A percentile compares a stretch with the other conserved stretches of the same genome.
These are phyloP conservation scores for Nesogale talazaci DNA, from an alignment of 2,113 vertebrate species.

Conservation along the genomic window DNA sequence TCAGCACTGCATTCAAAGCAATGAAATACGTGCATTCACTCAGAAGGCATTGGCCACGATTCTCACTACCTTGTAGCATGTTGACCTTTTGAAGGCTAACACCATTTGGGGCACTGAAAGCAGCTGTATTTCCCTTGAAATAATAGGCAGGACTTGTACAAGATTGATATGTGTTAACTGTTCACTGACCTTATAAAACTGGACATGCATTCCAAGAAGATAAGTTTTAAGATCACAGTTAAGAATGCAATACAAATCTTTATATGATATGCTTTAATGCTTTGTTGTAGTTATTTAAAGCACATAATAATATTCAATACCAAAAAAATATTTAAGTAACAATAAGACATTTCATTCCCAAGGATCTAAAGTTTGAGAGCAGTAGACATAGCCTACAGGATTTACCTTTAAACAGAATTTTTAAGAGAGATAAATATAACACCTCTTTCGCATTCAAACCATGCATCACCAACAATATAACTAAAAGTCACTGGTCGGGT, in stretches of 20 bases:
- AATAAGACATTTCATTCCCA: slow-evolving; percentile 44
- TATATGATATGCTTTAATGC: background rate
- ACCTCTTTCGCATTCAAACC: background rate
- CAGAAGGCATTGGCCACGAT: background rate
- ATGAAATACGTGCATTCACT: background rate
- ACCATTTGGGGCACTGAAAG: background rate
- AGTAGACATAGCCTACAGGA: background rate
- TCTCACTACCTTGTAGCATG: background rate
- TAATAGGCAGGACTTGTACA: background rate
- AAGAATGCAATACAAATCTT: slow-evolving; percentile 36
- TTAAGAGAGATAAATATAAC: slow-evolving; percentile 32
- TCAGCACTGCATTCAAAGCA: background rate
- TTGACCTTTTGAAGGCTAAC: background rate
- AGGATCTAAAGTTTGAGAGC: background rate
- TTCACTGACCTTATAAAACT: slow-evolving; percentile 38
- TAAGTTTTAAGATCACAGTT: slow-evolving; percentile 60
- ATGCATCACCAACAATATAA: background rate
- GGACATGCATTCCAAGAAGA: background rate
- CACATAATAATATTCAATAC: background rate
- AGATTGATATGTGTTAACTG: slow-evolving; percentile 8
- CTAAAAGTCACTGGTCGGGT: background rate
- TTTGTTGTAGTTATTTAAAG: slow-evolving; percentile 14
- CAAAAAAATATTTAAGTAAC: slow-evolving; percentile 44
- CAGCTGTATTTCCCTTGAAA: slow-evolving; percentile 21
- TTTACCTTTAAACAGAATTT: slow-evolving; percentile 7